Conservation (phyloP, 1,140 invertebrate species). For the Brachionus koreanus region DNA sequence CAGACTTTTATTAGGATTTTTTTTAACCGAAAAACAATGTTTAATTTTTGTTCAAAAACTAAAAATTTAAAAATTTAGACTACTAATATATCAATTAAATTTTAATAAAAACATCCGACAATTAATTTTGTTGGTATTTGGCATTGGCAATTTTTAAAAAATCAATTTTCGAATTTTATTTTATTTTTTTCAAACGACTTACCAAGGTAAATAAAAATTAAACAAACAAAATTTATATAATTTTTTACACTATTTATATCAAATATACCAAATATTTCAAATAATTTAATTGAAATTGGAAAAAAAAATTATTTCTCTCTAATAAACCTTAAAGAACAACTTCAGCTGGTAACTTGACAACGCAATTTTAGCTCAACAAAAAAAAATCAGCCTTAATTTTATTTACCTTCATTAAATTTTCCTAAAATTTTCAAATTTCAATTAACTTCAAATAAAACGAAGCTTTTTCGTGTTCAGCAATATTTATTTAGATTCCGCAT, state of each 20-base stretch:
- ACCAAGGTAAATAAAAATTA: background rate
- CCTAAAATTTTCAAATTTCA: background rate
- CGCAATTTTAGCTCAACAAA: conserved; percentile 4
- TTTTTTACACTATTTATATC: background rate
- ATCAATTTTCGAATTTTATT: no score
- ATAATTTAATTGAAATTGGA: background rate
- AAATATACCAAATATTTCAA: background rate
- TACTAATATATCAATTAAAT: no score
- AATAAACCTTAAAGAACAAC: background rate
- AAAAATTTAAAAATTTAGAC: no score
- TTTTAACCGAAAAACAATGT: no score
- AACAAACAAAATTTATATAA: background rate
- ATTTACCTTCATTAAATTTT: conserved; percentile 18
- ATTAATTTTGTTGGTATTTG: no score
- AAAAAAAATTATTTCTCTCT: background rate
- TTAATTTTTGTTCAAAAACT: no score
- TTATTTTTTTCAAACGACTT: no score
- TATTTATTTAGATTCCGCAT: background rate
- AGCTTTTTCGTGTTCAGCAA: background rate
- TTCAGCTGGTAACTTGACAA: conserved; percentile 11
- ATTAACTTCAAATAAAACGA: background rate
- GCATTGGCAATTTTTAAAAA: no score
- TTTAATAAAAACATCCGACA: no score
- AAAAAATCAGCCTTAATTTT: conserved; percentile 12
- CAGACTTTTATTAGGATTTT: no score